Evolutionary conservation across 2,888 invertebrate genomes (phyloP), one percentile per base, ranked within the genome.

Genomic region (Odontomyia ornata): DNA sequence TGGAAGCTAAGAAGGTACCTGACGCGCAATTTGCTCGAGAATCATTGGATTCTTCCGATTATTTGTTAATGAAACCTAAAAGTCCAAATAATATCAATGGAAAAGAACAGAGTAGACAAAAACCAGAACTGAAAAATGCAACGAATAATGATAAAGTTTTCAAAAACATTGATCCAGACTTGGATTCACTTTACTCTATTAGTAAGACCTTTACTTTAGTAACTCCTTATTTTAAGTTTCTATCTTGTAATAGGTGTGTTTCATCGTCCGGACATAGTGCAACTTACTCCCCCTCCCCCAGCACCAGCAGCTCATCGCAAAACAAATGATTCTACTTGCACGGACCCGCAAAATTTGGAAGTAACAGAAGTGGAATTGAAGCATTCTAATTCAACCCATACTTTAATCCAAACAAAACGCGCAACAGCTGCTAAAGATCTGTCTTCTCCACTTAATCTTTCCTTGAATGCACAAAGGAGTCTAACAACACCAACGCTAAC

Each of bases 171-270:
- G 87, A 87, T 82, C 86, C 86, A 1, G 93, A 93, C 82, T 86
- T 93, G 80, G 93, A 93, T 83, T 92, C 93, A 0, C 87, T 95
- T 77, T 94, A 93, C 85, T 93, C 93, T 11, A 87, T 93, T 82
- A 91, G 91, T 91, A 84, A 87, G 86, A 25, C 3, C 3, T 7
- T 23, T 60, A n/a, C 36, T 5, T 36, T n/a, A 9, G 9, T 36
- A 9, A 9, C 9, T 36, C 9, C 9, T 65, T 30, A 28, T 36
- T 28, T 18, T 60, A 15, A 62, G 21, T 27, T 65, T 71, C 9
- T 60, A 5, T 28, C 27, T 57, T 60, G 76, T 77, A 60, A 0
- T 62, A 86, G 86, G 84, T 80, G 84, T 86, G 80, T 86, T 86
- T 81, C 86, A 84, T 80, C 85, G 86, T 15, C 82, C 85, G 78